A percentile compares a stretch with the other conserved stretches of the same genome.
These are phyloP conservation scores for Arenaria interpres DNA, from an alignment of 2,113 vertebrate species.

Conservation along the genomic window DNA sequence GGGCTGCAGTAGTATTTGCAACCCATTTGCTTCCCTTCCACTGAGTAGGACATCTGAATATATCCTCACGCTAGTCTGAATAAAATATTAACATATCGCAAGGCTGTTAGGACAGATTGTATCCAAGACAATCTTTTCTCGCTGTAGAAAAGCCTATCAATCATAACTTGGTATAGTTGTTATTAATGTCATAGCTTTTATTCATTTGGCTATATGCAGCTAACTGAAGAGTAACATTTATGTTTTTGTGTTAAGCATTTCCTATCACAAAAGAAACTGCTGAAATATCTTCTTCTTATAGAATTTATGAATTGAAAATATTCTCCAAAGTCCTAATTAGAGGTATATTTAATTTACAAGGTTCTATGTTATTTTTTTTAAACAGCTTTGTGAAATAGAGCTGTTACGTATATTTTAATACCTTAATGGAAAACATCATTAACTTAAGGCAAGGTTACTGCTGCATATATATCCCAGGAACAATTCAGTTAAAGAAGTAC, in stretches of 20 bases:
- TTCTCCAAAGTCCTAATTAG: slow-evolving; percentile 47
- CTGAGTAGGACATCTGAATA: slow-evolving; percentile 56
- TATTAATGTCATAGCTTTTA: slow-evolving; percentile 72
- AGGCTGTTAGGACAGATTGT: slow-evolving; percentile 79
- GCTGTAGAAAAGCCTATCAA: slow-evolving; percentile 70
- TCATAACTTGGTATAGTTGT: slow-evolving; percentile 66
- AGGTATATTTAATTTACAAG: slow-evolving; percentile 50
- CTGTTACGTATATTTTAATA: neutral
- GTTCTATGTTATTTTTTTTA: neutral
- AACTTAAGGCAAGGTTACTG: neutral
- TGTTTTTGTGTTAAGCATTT: neutral
- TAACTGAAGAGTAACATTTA: slow-evolving; percentile 11
- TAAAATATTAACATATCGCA: slow-evolving; percentile 73
- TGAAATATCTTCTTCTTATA: slow-evolving; percentile 9
- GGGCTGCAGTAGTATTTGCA: slow-evolving; percentile 32
- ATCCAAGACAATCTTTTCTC: slow-evolving; percentile 68
- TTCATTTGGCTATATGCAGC: slow-evolving; percentile 35
- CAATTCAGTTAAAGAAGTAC: neutral
- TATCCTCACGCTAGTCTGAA: slow-evolving; percentile 64
- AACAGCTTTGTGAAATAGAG: neutral
- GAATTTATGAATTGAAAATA: slow-evolving; percentile 37
- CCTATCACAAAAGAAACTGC: slow-evolving; percentile 44
- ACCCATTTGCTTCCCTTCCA: slow-evolving; percentile 6
- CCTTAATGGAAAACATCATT: neutral
- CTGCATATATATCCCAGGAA: neutral